These are phyloP conservation scores for Pantherophis guttatus DNA, from an alignment of 2,113 vertebrate genomes.

Conservation along the genomic window DNA sequence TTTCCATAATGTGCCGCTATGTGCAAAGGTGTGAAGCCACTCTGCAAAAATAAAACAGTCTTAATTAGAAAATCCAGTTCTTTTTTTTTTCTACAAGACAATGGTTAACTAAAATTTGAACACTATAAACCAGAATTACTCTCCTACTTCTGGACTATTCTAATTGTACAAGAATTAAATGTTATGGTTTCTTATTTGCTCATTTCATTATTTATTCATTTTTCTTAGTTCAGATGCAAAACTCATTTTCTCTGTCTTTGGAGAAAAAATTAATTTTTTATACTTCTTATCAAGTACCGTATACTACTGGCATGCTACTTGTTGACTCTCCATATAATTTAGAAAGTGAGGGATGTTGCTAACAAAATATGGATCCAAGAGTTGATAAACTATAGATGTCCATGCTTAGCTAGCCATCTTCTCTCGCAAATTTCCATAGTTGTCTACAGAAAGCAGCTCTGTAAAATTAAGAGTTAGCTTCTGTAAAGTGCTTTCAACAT, in stretches of 20 bases:
- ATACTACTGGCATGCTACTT: not conserved
- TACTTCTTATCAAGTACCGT: not conserved
- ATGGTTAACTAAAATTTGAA: not conserved
- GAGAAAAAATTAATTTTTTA: not conserved
- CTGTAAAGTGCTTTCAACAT: not conserved
- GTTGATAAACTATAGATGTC: not conserved
- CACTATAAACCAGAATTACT: not conserved
- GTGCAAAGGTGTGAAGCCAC: slow-evolving; percentile 94
- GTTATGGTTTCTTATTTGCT: not conserved
- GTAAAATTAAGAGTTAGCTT: not conserved
- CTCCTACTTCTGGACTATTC: not conserved
- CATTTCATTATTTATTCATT: not conserved
- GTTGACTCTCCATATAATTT: not conserved
- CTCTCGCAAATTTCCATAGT: not conserved
- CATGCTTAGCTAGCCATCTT: not conserved
- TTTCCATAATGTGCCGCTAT: slow-evolving; percentile 97
- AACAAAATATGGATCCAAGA: not conserved
- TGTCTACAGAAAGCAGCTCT: not conserved
- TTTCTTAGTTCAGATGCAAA: not conserved
- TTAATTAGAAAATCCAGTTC: not conserved
- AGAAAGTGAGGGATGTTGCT: not conserved
- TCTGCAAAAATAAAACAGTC: slow-evolving; percentile 71
- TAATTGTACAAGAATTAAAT: not conserved
- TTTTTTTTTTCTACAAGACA: not conserved
- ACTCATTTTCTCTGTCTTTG: not conserved